Evolutionary conservation across 2,113 vertebrate species (phyloP).

Genomic region (Anoura caudifer): DNA sequence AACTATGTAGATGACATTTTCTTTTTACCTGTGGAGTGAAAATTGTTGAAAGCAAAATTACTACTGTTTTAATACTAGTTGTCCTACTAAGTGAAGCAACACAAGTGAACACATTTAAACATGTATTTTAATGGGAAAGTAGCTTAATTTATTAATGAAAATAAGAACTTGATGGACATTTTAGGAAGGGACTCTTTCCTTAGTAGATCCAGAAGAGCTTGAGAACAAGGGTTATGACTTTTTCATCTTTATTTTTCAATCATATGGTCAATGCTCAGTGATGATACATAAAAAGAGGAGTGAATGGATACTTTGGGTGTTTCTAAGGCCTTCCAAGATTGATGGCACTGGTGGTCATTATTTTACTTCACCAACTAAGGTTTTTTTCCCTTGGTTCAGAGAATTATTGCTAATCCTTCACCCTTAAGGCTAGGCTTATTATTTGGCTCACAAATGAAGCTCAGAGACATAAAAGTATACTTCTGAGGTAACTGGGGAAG

Average conservation of each 20-base stretch:
- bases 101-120: neutral
- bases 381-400: neutral
- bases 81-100: neutral
- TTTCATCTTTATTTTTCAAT: neutral
- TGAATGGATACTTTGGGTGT: neutral
- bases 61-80: neutral
- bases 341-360: neutral
- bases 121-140: constrained; percentile 23
- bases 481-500: neutral
- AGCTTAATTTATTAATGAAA: neutral
- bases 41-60: neutral
- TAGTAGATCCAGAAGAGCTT: neutral
- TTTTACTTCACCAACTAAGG: neutral
- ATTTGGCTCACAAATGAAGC: neutral
- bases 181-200: neutral
- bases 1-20: neutral
- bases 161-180: neutral
- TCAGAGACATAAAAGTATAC: neutral
- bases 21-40: neutral
- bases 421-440: neutral
- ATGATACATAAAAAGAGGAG: neutral
- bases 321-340: neutral
- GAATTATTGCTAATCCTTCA: neutral
- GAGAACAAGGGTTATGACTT: neutral
- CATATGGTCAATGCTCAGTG: neutral